A percentile compares a stretch with the other conserved stretches of the same genome.
These are phyloP conservation scores for Kryptolebias marmoratus DNA, from an alignment of 2,113 vertebrate species.

Conservation along the genomic window DNA sequence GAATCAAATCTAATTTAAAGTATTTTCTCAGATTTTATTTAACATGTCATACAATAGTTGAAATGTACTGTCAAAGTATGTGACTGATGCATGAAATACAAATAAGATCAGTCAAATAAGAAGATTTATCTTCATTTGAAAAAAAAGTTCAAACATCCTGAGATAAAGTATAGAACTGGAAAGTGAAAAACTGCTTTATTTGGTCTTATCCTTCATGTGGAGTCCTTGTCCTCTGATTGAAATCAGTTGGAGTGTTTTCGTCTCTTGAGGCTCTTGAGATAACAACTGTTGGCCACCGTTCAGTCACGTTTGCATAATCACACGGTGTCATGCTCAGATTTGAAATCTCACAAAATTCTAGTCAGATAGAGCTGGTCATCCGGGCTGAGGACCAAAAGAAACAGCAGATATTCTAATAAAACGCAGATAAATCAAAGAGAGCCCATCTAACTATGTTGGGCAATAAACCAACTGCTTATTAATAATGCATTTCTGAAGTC, in stretches of 20 bases:
- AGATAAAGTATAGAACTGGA: not conserved
- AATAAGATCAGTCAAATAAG: not conserved
- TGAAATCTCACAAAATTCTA: conserved; percentile 26
- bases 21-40: too few relatives aligned
- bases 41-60: too few relatives aligned
- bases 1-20: too few relatives aligned
- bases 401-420: conserved; percentile 1
- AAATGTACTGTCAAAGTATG: not conserved
- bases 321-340: conserved; percentile 37
- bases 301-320: conserved; percentile 62
- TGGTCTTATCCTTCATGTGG: not conserved
- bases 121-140: not conserved
- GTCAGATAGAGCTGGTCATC: conserved; percentile 28
- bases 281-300: conserved; percentile 42
- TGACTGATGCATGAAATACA: not conserved
- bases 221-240: conserved; percentile 12
- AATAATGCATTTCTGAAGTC: not conserved
- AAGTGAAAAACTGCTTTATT: not conserved
- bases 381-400: not conserved
- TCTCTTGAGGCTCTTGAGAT: conserved; percentile 41
- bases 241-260: conserved; percentile 3
- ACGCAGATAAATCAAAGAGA: not conserved
- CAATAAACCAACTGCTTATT: not conserved
- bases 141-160: not conserved
- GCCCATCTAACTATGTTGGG: not conserved